Percentiles rank a stretch among this genome's conserved stretches.
phyloP scores from a whole-genome alignment of 2,113 vertebrate species.

The Apteryx mantelli region DNA sequence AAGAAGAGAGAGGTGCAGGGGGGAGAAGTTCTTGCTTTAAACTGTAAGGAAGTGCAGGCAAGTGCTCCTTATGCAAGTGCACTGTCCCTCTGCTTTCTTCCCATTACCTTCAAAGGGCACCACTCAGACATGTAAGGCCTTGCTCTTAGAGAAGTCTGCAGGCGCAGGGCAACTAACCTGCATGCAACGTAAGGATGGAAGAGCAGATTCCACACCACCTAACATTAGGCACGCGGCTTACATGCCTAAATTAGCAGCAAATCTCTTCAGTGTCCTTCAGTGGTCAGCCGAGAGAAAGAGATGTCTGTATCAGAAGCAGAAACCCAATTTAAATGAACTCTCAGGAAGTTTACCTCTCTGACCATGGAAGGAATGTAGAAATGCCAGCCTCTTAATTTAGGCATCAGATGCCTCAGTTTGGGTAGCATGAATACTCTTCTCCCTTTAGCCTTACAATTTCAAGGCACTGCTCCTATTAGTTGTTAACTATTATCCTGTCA shows the following conservation, averaged over 20 bases:
- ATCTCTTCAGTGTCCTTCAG: not conserved
- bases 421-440: not conserved
- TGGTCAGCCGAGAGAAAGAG: not conserved
- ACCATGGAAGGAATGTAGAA: not conserved
- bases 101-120: not conserved
- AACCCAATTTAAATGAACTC: not conserved
- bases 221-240: not conserved
- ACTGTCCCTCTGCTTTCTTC: not conserved
- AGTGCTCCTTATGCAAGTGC: not conserved
- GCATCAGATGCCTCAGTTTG: not conserved
- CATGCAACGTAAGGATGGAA: not conserved
- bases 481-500: not conserved
- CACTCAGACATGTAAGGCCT: not conserved
- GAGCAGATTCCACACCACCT: not conserved
- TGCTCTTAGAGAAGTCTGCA: not conserved
- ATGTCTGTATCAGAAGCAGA: not conserved
- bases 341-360: not conserved
- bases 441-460: not conserved
- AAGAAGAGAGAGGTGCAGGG: not conserved
- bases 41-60: not conserved
- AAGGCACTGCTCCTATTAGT: not conserved
- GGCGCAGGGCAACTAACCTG: not conserved
- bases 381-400: not conserved
- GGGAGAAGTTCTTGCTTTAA: not conserved
- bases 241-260: not conserved